These are phyloP conservation scores for Nycteola revayana DNA, from an alignment of 2,888 invertebrate species.

Conservation along the genomic window DNA sequence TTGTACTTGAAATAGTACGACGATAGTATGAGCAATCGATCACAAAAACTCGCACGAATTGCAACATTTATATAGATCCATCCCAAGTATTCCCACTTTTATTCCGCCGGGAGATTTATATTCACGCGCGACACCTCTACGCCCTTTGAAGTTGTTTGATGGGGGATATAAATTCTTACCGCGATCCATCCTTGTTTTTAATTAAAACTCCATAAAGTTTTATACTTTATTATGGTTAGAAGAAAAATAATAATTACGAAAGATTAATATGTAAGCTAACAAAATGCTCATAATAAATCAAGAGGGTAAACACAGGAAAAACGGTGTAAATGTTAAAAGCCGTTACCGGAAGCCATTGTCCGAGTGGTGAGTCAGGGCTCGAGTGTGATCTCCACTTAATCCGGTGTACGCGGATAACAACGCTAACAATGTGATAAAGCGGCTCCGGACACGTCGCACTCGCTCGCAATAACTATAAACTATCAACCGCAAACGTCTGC, in stretches of 20 bases:
- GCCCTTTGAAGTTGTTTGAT: constrained; percentile 74
- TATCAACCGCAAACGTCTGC: constrained; percentile 81
- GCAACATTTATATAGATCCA: constrained; percentile 72
- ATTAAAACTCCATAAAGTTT: constrained; percentile 69
- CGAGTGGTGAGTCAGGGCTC: constrained; percentile 42
- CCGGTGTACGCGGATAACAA: constrained; percentile 74
- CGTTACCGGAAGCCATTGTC: constrained; percentile 62
- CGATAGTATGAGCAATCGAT: constrained; percentile 67
- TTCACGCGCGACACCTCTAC: constrained; percentile 66
- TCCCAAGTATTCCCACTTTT: constrained; percentile 59
- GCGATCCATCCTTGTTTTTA: constrained; percentile 64
- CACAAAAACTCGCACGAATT: constrained; percentile 62
- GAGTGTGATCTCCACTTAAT: constrained; percentile 72
- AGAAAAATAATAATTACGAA: constrained; percentile 34
- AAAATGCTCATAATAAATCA: constrained; percentile 28
- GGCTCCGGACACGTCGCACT: constrained; percentile 71
- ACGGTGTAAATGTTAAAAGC: constrained; percentile 55
- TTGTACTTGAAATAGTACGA: constrained; percentile 67
- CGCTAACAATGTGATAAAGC: constrained; percentile 80
- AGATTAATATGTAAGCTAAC: constrained; percentile 24
- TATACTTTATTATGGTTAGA: constrained; percentile 44
- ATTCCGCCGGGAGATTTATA: constrained; percentile 70
- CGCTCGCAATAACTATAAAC: constrained; percentile 81
- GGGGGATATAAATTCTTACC: constrained; percentile 67
- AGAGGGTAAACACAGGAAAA: constrained; percentile 34